A percentile compares a stretch with the other conserved stretches of the same genome.
phyloP scores from a whole-genome alignment of 2,888 invertebrate genomes.

The Prosopocoilus inquinatus region DNA sequence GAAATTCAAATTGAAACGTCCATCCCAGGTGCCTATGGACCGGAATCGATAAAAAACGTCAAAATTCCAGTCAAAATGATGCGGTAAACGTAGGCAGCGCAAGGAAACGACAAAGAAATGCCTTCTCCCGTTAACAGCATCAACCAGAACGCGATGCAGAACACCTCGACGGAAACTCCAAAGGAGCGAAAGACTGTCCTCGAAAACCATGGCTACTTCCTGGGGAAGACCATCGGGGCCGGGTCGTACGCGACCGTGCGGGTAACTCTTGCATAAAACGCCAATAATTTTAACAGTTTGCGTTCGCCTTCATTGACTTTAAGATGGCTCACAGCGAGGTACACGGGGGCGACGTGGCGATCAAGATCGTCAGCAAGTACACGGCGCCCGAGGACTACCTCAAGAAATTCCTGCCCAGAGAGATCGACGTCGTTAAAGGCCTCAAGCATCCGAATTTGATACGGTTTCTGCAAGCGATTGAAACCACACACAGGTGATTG shows the following conservation, averaged over 20 bases:
- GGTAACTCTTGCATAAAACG: conserved; percentile 48
- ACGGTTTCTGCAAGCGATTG: conserved; percentile 78
- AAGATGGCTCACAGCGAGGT: conserved; percentile 73
- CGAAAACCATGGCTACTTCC: conserved; percentile 72
- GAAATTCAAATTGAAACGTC: too few relatives aligned
- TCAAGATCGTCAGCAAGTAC: conserved; percentile 81
- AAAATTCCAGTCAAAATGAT: conserved; percentile 17
- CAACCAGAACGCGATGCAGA: conserved; percentile 34
- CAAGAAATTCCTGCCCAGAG: conserved; percentile 76
- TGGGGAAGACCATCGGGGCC: conserved; percentile 75
- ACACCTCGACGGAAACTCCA: conserved; percentile 36
- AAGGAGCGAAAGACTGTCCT: conserved; percentile 56
- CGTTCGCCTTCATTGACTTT: conserved; percentile 36
- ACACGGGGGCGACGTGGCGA: conserved; percentile 72
- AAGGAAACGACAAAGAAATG: conserved; percentile 27
- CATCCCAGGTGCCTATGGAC: too few relatives aligned
- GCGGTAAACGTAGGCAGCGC: conserved; percentile 4
- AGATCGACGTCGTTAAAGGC: conserved; percentile 80
- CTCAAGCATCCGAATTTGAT: conserved; percentile 77
- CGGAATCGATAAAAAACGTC: background rate
- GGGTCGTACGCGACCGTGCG: conserved; percentile 82
- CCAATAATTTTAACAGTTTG: conserved; percentile 26
- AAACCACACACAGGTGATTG: conserved; percentile 74
- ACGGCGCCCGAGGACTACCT: conserved; percentile 79
- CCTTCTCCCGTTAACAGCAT: conserved; percentile 44